Conservation (phyloP, 2,888 invertebrate species). For the Perithous albicinctus region DNA sequence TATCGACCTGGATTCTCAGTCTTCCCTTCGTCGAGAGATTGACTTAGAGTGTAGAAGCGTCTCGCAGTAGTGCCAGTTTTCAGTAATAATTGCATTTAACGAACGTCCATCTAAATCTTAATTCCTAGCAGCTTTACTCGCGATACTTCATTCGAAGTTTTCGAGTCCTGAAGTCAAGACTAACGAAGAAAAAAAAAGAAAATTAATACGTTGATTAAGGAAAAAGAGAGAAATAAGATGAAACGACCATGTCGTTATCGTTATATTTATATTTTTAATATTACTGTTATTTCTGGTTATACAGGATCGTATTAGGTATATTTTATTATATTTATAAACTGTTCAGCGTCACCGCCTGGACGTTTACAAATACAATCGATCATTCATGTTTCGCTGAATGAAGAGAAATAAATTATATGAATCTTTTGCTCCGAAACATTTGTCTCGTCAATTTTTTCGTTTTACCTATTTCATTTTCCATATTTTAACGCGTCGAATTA, state of each 20-base stretch:
- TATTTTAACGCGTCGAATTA: not conserved
- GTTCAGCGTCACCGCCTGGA: conserved; percentile 48
- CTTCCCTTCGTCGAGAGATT: conserved; percentile 32
- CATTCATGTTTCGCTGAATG: conserved; percentile 62
- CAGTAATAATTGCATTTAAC: conserved; percentile 27
- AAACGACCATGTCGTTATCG: conserved; percentile 67
- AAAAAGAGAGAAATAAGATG: conserved; percentile 46
- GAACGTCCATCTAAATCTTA: conserved; percentile 23
- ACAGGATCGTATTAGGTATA: conserved; percentile 76
- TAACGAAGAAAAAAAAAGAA: conserved; percentile 39
- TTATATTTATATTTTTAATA: conserved; percentile 72
- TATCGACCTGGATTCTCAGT: conserved; percentile 29
- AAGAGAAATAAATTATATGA: conserved; percentile 71
- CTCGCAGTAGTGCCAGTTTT: conserved; percentile 52
- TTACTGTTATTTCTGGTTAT: conserved; percentile 77
- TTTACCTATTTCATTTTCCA: not conserved
- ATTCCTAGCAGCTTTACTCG: conserved; percentile 62
- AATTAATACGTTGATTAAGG: not conserved
- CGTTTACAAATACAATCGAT: conserved; percentile 57
- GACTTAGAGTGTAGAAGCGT: conserved; percentile 27
- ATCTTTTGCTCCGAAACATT: conserved; percentile 64
- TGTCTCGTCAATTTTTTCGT: not conserved
- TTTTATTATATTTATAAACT: conserved; percentile 79
- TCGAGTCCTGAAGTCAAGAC: conserved; percentile 56
- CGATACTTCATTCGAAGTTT: conserved; percentile 37